phyloP scores from a whole-genome alignment of 2,888 invertebrate species.

The Morpho deidamia region DNA sequence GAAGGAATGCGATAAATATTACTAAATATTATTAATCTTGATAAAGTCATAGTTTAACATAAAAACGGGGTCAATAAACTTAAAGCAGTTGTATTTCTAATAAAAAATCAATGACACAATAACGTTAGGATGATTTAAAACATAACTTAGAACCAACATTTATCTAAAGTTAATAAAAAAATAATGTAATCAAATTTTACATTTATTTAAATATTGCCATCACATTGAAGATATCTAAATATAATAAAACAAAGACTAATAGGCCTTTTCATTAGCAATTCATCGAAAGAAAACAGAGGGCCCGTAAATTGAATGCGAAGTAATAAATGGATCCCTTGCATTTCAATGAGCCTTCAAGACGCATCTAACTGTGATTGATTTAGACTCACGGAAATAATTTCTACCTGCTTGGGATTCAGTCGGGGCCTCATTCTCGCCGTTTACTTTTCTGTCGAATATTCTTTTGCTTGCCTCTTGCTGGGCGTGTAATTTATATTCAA shows the following conservation, averaged over 20 bases:
- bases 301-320: conserved; percentile 56
- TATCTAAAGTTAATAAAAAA: too few relatives aligned
- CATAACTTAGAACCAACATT: too few relatives aligned
- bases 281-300: conserved; percentile 42
- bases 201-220: not conserved
- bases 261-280: conserved; percentile 29
- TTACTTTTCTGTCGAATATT: conserved; percentile 46
- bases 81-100: too few relatives aligned
- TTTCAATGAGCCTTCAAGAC: conserved; percentile 31
- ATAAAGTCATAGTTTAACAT: too few relatives aligned
- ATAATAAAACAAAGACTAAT: conserved; percentile 6
- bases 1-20: too few relatives aligned
- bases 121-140: too few relatives aligned
- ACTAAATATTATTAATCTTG: too few relatives aligned
- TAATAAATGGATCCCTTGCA: conserved; percentile 61
- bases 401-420: conserved; percentile 51
- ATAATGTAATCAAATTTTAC: too few relatives aligned
- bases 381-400: conserved; percentile 55
- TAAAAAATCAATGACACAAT: too few relatives aligned
- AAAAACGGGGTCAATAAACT: too few relatives aligned
- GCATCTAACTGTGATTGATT: conserved; percentile 59
- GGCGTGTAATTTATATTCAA: not conserved
- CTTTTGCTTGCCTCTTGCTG: conserved; percentile 31
- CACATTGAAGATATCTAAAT: not conserved
- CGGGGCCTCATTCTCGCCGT: conserved; percentile 42